Conservation (phyloP, 53 echinoderm and acorn worm species). For the Henricia sp. region DNA sequence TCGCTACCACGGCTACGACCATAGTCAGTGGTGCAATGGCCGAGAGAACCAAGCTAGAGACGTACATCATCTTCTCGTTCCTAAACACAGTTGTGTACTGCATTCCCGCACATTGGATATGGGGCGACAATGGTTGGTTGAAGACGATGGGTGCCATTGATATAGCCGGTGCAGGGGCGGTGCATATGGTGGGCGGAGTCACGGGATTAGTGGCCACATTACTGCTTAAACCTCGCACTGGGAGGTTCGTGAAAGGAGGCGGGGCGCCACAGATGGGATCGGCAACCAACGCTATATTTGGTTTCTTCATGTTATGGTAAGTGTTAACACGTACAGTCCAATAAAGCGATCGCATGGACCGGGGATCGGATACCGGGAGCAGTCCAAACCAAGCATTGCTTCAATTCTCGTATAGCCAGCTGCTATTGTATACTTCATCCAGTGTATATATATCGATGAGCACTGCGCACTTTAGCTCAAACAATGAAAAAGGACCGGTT, state of each 20-base stretch:
- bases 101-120: conserved; percentile 88
- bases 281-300: conserved; percentile 88
- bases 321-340: no score
- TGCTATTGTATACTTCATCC: no score
- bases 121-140: conserved; percentile 83
- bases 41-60: conserved; percentile 84
- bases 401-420: no score
- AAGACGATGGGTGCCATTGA: conserved; percentile 79
- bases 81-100: conserved; percentile 87
- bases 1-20: conserved; percentile 93
- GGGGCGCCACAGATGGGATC: conserved; percentile 73
- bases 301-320: conserved; percentile 92
- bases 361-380: no score
- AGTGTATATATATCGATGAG: no score
- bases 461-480: no score
- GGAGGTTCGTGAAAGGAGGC: conserved; percentile 63
- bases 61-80: conserved; percentile 88
- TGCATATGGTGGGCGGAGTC: conserved; percentile 89
- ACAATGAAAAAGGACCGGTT: no score
- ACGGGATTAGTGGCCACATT: conserved; percentile 90
- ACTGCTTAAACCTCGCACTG: conserved; percentile 81
- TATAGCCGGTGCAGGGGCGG: conserved; percentile 77
- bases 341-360: no score
- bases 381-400: no score
- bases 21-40: conserved; percentile 88